Conservation (phyloP, 2,113 vertebrate species). For the Micronisus gabar region DNA sequence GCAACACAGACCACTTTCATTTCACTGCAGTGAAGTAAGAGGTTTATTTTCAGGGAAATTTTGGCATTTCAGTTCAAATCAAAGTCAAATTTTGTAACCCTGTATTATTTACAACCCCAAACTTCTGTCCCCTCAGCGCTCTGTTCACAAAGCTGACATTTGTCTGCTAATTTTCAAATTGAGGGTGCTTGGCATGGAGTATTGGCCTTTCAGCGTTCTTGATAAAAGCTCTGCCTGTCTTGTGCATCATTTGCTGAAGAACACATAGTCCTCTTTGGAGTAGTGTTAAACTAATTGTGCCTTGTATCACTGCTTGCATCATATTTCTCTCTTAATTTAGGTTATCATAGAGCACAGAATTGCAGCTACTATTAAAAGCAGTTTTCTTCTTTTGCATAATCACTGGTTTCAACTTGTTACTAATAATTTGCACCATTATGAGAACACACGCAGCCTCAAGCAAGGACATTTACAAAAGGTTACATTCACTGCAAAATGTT, state of each 20-base stretch:
- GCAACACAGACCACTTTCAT: background rate
- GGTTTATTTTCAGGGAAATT: background rate
- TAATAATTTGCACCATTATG: slow-evolving; percentile 57
- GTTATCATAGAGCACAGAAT: background rate
- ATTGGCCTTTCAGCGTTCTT: background rate
- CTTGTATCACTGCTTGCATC: background rate
- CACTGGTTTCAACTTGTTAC: slow-evolving; percentile 8
- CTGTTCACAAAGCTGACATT: background rate
- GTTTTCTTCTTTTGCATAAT: slow-evolving; percentile 9
- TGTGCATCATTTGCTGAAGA: background rate
- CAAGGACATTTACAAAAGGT: slow-evolving; percentile 60
- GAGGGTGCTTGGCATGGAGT: background rate
- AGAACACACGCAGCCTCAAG: background rate
- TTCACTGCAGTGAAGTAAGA: background rate
- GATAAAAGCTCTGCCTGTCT: background rate
- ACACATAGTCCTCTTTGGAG: background rate
- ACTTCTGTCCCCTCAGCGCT: background rate
- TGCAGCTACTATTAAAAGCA: background rate
- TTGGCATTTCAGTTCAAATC: background rate
- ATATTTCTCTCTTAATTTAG: background rate
- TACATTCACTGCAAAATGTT: slow-evolving; percentile 10
- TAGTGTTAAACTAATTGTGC: background rate
- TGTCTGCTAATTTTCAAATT: background rate
- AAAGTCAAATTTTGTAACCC: background rate
- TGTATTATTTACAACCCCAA: background rate